Conservation (phyloP, 2,888 invertebrate species). For the Aquatica leii region DNA sequence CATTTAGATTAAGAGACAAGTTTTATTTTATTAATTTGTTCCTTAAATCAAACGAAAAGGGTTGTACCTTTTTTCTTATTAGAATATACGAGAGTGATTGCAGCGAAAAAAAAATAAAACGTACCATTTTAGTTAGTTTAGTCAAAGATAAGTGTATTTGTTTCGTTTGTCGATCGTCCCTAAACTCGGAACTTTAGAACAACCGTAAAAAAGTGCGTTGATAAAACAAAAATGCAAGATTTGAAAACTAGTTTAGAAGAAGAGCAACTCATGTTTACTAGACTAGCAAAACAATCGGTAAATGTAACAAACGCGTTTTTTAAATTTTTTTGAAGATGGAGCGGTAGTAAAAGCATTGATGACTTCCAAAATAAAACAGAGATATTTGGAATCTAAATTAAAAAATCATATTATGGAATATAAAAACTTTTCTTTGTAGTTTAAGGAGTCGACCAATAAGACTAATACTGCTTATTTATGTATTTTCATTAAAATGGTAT, state of each 20-base stretch:
- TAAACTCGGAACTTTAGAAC: not conserved
- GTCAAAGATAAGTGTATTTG: not conserved
- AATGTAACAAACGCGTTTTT: not conserved
- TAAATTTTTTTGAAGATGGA: constrained; percentile 1
- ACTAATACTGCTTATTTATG: too few species aligned
- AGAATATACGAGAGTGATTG: not conserved
- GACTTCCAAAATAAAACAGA: not conserved
- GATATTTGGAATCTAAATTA: not conserved
- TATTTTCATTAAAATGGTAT: not conserved
- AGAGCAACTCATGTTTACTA: not conserved
- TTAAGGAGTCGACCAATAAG: too few species aligned
- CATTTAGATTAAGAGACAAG: too few species aligned
- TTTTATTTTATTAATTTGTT: too few species aligned
- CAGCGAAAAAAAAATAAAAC: not conserved
- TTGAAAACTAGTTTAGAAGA: not conserved
- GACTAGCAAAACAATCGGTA: not conserved
- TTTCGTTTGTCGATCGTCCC: not conserved
- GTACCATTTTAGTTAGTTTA: not conserved
- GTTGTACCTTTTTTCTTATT: too few species aligned
- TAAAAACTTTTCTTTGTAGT: too few species aligned
- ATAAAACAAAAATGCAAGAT: not conserved
- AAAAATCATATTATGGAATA: too few species aligned
- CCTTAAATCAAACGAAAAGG: too few species aligned
- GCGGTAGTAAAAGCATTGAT: too few species aligned
- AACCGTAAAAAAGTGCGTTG: not conserved